These are phyloP conservation scores for Leguminivora glycinivorella DNA, from an alignment of 1,140 invertebrate genomes.

Conservation along the genomic window DNA sequence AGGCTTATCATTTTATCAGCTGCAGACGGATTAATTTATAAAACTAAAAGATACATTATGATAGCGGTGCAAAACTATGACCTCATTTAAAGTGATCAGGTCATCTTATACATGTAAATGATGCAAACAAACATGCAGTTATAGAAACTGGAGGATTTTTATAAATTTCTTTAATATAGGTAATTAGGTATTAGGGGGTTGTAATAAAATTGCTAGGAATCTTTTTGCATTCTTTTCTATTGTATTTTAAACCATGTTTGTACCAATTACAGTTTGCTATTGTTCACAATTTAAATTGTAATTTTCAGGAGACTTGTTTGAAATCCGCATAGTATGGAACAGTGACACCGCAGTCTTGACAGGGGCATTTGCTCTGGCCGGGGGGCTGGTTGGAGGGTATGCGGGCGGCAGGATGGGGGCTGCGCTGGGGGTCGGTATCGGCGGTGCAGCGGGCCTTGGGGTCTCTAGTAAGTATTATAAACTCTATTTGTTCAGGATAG, in stretches of 20 bases:
- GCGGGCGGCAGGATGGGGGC: conserved; percentile 56
- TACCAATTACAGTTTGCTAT: too few relatives aligned
- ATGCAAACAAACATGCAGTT: too few relatives aligned
- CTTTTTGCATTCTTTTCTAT: too few relatives aligned
- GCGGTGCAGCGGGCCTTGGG: conserved; percentile 50
- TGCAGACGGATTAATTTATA: neutral
- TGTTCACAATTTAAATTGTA: neutral
- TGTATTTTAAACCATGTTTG: too few relatives aligned
- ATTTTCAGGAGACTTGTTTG: conserved; percentile 52
- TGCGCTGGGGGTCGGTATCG: conserved; percentile 57
- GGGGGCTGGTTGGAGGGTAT: conserved; percentile 56
- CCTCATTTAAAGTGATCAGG: too few relatives aligned
- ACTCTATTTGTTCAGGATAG: neutral
- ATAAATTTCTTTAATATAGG: too few relatives aligned
- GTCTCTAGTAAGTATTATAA: conserved; percentile 45
- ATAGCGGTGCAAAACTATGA: neutral
- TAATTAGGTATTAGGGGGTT: too few relatives aligned
- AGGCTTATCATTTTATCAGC: neutral
- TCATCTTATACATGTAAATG: too few relatives aligned
- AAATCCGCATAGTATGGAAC: conserved; percentile 61
- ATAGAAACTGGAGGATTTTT: too few relatives aligned
- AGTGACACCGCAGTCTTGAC: conserved; percentile 46
- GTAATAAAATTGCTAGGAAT: too few relatives aligned
- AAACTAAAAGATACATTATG: neutral
- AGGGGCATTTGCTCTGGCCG: conserved; percentile 48